Base-by-base conservation (phyloP, 2,113 vertebrate species). In the Okapia johnstoni region DNA sequence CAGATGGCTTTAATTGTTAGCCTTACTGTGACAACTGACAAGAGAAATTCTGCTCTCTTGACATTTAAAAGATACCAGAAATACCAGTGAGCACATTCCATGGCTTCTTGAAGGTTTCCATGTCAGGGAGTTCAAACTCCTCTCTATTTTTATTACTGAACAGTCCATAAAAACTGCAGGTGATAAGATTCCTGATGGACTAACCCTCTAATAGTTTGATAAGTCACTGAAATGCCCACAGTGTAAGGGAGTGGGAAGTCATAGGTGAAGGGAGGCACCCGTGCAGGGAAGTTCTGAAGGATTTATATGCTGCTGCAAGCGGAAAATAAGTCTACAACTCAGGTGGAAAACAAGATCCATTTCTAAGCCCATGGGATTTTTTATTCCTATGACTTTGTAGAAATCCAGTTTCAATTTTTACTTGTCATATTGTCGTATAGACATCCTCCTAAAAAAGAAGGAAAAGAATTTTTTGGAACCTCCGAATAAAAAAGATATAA, bases 1-100 rank as follows among this genome's bases (percentile, higher is more conserved):
- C 99, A 99, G 99, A 99, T 99, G 99, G 98, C 98, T 99, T 98
- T 99, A 98, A 99, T 99, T 99, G 98, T 99, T 98, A 98, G 96
- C 98, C 98, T 98, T 96, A 66, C 98, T 98, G 98, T 99, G 99
- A 99, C 98, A 98, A 98, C 98, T 99, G 98, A 99, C 98, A 98
- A 98, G 98, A 98, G 98, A 99, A 99, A 98, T 98, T 98, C 98
- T 99, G 98, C 98, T 98, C 98, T 98, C 98, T 98, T 98, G 98
- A 99, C 98, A 98, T 98, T 99, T 98, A 98, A 98, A 98, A 99
- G 98, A 99, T 99, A 99, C 98, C 99, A 99, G 98, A 99, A 98
- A 99, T 99, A 98, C 98, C 98, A 98, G 97, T 90, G 96, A 98
- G 96, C 97, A 73, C 98, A 99, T 99, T 99, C 99, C 98, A 97